These are phyloP conservation scores for Triops longicaudatus DNA, from an alignment of 1,140 invertebrate species.

Conservation along the genomic window DNA sequence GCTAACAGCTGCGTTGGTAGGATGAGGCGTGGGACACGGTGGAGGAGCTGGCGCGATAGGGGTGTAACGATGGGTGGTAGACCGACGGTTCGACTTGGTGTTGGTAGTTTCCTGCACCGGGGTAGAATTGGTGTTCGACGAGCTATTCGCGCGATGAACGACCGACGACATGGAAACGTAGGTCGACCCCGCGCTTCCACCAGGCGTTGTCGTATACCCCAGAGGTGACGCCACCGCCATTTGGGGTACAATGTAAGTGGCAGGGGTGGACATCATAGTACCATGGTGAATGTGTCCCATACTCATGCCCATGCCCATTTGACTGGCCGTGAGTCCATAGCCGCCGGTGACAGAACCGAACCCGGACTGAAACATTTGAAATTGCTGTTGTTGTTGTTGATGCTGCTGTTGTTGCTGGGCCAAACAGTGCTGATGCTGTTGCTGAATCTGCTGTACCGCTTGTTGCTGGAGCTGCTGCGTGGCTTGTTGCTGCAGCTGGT, in stretches of 20 bases:
- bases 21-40: slow-evolving; percentile 33
- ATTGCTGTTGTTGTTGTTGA: slow-evolving; percentile 28
- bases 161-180: slow-evolving; percentile 47
- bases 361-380: slow-evolving; percentile 28
- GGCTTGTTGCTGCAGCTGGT: neutral
- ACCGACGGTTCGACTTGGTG: slow-evolving; percentile 21
- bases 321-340: slow-evolving; percentile 23
- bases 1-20: slow-evolving; percentile 33
- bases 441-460: slow-evolving; percentile 23
- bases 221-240: slow-evolving; percentile 47
- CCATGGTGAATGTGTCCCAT: slow-evolving; percentile 27
- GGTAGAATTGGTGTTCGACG: slow-evolving; percentile 32
- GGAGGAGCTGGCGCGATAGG: slow-evolving; percentile 31
- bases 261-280: slow-evolving; percentile 29
- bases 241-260: slow-evolving; percentile 33
- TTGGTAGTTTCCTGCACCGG: slow-evolving; percentile 18
- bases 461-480: slow-evolving; percentile 34
- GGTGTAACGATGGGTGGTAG: slow-evolving; percentile 30
- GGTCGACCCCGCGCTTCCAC: neutral
- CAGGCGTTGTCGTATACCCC: slow-evolving; percentile 23
- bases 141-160: slow-evolving; percentile 44
- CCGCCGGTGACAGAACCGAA: slow-evolving; percentile 23
- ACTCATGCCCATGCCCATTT: slow-evolving; percentile 21
- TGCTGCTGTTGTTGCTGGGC: slow-evolving; percentile 27
- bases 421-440: slow-evolving; percentile 27